These are phyloP conservation scores for Brachyptera putata DNA, from an alignment of 2,888 invertebrate species.

Conservation along the genomic window DNA sequence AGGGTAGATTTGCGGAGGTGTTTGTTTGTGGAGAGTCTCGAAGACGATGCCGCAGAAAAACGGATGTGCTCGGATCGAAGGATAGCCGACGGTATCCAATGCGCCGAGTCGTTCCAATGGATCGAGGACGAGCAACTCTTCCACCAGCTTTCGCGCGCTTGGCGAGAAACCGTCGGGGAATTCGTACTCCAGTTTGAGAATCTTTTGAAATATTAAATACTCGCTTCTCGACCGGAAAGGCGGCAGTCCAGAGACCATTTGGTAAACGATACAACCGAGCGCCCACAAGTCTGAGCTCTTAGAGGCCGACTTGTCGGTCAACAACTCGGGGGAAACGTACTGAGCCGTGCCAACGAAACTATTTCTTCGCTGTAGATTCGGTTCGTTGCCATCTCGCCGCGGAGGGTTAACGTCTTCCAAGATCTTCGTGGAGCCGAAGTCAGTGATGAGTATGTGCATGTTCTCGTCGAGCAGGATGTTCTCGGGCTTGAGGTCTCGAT, in stretches of 20 bases:
- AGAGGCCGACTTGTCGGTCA: constrained; percentile 68
- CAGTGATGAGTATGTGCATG: constrained; percentile 95
- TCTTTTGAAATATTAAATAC: constrained; percentile 94
- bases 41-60: constrained; percentile 84
- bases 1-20: constrained; percentile 77
- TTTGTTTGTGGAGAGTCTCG: constrained; percentile 69
- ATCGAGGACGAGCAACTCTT: constrained; percentile 77
- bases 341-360: constrained; percentile 98
- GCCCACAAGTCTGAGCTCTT: constrained; percentile 94
- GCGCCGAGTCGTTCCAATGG: constrained; percentile 79
- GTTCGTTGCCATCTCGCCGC: constrained; percentile 33
- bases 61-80: constrained; percentile 77
- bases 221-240: constrained; percentile 91
- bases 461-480: constrained; percentile 93
- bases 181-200: constrained; percentile 82
- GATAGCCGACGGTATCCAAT: constrained; percentile 67
- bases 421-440: constrained; percentile 95
- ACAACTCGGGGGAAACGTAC: constrained; percentile 95
- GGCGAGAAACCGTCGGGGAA: constrained; percentile 89
- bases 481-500: constrained; percentile 94
- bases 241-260: constrained; percentile 90
- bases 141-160: constrained; percentile 82
- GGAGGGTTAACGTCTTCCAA: constrained; percentile 43
- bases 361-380: constrained; percentile 47
- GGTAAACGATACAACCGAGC: constrained; percentile 92